Conservation (phyloP, 2,113 vertebrate species). For the Apteryx owenii region DNA sequence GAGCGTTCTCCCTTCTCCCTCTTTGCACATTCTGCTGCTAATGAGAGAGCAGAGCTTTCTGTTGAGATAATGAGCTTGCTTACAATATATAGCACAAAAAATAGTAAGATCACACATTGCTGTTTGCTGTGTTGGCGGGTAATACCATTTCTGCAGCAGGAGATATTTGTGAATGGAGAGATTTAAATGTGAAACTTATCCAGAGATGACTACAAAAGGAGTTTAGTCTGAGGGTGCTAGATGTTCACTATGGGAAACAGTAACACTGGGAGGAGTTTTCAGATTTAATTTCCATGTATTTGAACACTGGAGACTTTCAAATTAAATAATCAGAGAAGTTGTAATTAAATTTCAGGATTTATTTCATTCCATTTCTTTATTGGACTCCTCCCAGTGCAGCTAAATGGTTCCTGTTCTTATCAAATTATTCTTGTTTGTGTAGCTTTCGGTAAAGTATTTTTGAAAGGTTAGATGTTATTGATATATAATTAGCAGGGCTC, state of each 20-base stretch:
- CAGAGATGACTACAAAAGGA: background rate
- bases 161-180: background rate
- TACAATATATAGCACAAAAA: background rate
- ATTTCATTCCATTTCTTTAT: background rate
- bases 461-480: background rate
- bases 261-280: background rate
- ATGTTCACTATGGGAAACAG: background rate
- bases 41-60: background rate
- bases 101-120: background rate
- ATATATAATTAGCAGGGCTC: background rate
- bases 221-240: background rate
- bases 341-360: background rate
- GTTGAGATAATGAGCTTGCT: background rate
- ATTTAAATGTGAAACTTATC: background rate
- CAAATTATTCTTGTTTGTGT: background rate
- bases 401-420: background rate
- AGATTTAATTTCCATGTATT: background rate
- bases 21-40: background rate
- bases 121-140: background rate
- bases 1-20: background rate
- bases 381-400: background rate
- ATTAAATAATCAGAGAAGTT: background rate
- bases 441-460: background rate
- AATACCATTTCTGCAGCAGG: background rate
- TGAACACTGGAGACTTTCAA: background rate